Evolutionary conservation across 2,797 vertebrate species (phyloP).

Genomic region (Gorsachius magnificus): DNA sequence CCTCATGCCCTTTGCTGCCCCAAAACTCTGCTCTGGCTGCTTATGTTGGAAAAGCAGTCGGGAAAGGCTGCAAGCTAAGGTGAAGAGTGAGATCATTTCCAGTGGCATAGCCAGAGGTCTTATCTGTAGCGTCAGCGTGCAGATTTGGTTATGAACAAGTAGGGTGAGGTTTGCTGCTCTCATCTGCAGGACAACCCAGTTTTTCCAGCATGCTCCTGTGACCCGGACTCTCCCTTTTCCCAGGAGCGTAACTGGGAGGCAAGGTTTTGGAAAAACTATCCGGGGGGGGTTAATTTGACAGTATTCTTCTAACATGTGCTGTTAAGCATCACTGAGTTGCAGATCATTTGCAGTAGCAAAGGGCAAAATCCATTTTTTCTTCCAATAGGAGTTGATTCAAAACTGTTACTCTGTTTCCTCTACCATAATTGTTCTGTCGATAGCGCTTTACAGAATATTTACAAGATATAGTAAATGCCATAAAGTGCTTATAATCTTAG

Average conservation of each 20-base stretch:
- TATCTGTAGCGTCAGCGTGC: not conserved
- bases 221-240: not conserved
- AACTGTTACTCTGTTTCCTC: constrained; percentile 14
- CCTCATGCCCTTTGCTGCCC: not conserved
- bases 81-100: not conserved
- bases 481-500: constrained; percentile 34
- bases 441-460: constrained; percentile 24
- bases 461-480: constrained; percentile 23
- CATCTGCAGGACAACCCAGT: not conserved
- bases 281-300: not conserved
- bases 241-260: not conserved
- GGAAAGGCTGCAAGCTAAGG: not conserved
- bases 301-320: not conserved
- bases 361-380: constrained; percentile 12
- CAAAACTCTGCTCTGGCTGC: not conserved
- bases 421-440: constrained; percentile 25
- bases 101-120: not conserved
- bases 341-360: not conserved
- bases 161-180: not conserved
- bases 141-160: not conserved
- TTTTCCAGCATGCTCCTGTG: not conserved
- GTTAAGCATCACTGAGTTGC: not conserved
- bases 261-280: not conserved
- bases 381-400: not conserved
- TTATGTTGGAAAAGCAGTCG: not conserved